phyloP scores from a whole-genome alignment of 2,113 vertebrate genomes.

The Aldabrachelys gigantea region DNA sequence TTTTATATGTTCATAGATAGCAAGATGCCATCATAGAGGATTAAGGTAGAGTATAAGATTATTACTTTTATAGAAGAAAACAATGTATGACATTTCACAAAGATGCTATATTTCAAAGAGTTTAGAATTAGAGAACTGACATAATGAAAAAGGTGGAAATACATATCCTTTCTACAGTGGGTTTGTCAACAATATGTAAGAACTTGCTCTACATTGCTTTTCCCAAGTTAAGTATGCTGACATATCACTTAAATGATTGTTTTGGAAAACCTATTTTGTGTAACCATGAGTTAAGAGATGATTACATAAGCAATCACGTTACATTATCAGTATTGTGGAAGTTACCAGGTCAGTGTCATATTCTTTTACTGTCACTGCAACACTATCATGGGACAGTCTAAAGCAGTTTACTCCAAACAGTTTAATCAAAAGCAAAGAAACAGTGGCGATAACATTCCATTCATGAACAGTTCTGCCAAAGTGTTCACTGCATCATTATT shows the following conservation, averaged over 20 bases:
- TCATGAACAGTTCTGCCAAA: not conserved
- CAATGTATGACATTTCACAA: not conserved
- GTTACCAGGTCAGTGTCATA: not conserved
- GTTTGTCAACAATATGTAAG: not conserved
- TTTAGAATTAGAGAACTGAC: not conserved
- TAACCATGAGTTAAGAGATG: not conserved
- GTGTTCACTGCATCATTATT: not conserved
- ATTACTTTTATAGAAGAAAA: not conserved
- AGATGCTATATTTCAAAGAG: not conserved
- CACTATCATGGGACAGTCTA: not conserved
- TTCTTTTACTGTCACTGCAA: not conserved
- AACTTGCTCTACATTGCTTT: not conserved
- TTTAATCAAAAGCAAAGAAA: not conserved
- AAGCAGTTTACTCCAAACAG: not conserved
- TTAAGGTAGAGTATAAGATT: not conserved
- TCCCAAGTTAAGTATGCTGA: not conserved
- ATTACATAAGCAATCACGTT: not conserved
- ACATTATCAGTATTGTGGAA: not conserved
- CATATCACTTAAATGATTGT: not conserved
- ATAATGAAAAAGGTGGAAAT: not conserved
- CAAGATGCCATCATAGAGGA: not conserved
- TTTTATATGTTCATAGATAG: not conserved
- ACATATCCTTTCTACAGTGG: not conserved
- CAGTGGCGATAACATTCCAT: not conserved
- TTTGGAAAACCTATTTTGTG: not conserved